Evolutionary conservation across 2,888 invertebrate species (phyloP).

Genomic region (Barypeithes pellucidus): DNA sequence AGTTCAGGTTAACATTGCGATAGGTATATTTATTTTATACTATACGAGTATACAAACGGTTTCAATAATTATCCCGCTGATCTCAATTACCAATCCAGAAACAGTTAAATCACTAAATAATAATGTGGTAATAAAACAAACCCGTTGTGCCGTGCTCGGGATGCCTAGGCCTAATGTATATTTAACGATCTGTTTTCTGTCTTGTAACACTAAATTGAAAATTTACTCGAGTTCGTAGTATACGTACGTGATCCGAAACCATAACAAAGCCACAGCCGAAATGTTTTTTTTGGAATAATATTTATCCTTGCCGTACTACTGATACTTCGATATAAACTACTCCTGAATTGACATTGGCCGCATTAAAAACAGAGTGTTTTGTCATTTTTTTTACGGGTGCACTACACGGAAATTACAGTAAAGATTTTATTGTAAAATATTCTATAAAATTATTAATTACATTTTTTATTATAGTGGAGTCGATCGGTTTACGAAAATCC

Average conservation of each 20-base stretch:
- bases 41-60: too few species aligned
- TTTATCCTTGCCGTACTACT: slow-evolving; percentile 23
- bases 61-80: neutral
- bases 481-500: too few species aligned
- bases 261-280: slow-evolving; percentile 31
- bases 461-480: too few species aligned
- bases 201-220: slow-evolving; percentile 33
- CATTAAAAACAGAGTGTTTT: too few species aligned
- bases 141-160: slow-evolving; percentile 9
- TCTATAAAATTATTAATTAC: too few species aligned
- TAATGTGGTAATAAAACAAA: slow-evolving; percentile 6
- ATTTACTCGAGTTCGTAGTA: slow-evolving; percentile 31
- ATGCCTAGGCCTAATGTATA: slow-evolving; percentile 29
- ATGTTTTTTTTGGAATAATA: slow-evolving; percentile 22
- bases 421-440: too few species aligned
- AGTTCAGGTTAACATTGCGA: too few species aligned
- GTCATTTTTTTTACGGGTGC: too few species aligned
- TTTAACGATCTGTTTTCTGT: slow-evolving; percentile 46
- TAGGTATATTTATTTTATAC: too few species aligned
- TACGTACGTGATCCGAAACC: slow-evolving; percentile 39
- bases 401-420: too few species aligned
- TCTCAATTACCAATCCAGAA: slow-evolving; percentile 11
- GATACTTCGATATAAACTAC: neutral
- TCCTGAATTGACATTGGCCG: neutral
- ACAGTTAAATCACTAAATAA: slow-evolving; percentile 14